Conservation (phyloP, 1,140 invertebrate genomes). For the Spodoptera litura region DNA sequence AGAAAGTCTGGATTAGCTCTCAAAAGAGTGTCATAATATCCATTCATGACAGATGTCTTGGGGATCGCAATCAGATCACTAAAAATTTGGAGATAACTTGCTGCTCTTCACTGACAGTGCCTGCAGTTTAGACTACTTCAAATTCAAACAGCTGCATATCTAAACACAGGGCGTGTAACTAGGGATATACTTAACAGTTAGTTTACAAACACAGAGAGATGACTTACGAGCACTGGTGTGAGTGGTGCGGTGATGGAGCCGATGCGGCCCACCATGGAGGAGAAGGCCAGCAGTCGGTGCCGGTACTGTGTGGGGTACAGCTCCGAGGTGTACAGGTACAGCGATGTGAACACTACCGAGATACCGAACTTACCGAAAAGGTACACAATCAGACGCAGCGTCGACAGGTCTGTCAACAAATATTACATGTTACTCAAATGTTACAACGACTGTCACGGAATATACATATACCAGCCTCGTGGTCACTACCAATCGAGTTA, state of each 20-base stretch:
- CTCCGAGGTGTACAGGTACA: slow-evolving; percentile 90
- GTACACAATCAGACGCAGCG: slow-evolving; percentile 79
- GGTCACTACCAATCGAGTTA: no score
- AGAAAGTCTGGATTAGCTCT: neutral
- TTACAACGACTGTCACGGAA: no score
- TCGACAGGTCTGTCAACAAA: slow-evolving; percentile 50
- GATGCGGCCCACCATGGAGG: slow-evolving; percentile 90
- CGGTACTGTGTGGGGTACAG: slow-evolving; percentile 90
- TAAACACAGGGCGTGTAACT: neutral
- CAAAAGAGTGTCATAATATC: no score
- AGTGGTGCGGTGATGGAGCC: slow-evolving; percentile 92
- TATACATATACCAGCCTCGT: no score
- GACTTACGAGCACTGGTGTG: slow-evolving; percentile 73
- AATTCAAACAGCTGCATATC: neutral
- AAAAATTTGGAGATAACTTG: neutral
- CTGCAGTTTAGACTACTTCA: neutral
- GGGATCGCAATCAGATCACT: neutral
- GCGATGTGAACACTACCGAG: slow-evolving; percentile 88
- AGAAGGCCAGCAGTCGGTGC: slow-evolving; percentile 88
- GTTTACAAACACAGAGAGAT: no score
- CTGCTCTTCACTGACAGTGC: neutral
- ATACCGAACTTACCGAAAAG: slow-evolving; percentile 91
- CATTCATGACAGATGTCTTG: no score
- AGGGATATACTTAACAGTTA: neutral
- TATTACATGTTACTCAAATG: neutral